Evolutionary conservation across 2,888 invertebrate genomes (phyloP), one percentile per base, ranked within the genome.

Genomic region (Saturnia japonica): DNA sequence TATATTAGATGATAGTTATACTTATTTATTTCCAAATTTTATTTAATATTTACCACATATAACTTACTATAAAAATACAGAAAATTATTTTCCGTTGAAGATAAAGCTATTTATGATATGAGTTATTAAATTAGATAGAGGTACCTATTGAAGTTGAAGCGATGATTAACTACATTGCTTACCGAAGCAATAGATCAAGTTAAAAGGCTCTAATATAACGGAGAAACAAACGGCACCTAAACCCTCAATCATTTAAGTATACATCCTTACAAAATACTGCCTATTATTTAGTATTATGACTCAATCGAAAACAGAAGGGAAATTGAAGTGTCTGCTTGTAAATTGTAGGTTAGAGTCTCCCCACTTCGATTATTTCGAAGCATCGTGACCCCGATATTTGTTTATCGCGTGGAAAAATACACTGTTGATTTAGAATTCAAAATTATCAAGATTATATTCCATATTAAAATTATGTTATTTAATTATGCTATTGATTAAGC

Each of bases 201-300:
- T 80, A 80, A 67, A 69, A 70, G 42, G 42, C 51, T 54, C 25
- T 67, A 88, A 91, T 89, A 90, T 87, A 79, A 78, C 75, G 75
- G 74, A 73, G 72, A 77, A 76, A 81, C 84, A 90, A 89, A 89
- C 86, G 88, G 74, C 22, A 47, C 47, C 3, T 74, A 78, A 82
- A 81, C 88, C 89, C 88, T 82, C 84, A 82, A 85, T 86, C 85
- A 82, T 80, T 77, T 82, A 88, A 78, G 88, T 80, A 89, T 85
- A 90, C 88, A 87, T 88, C 88, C 88, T 89, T 83, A 81, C 85
- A 80, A 85, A 87, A 81, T 78, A 84, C 78, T 77, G 80, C 78
- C 83, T 82, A 85, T 87, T 88, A 88, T 83, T 82, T 81, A 76
- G 82, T 80, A 84, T 91, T 90, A 93, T 92, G 91, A 89, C 93